A percentile compares a stretch with the other conserved stretches of the same genome.
Conservation (phyloP, 1,140 invertebrate species). For the Neodiprion virginianus region DNA sequence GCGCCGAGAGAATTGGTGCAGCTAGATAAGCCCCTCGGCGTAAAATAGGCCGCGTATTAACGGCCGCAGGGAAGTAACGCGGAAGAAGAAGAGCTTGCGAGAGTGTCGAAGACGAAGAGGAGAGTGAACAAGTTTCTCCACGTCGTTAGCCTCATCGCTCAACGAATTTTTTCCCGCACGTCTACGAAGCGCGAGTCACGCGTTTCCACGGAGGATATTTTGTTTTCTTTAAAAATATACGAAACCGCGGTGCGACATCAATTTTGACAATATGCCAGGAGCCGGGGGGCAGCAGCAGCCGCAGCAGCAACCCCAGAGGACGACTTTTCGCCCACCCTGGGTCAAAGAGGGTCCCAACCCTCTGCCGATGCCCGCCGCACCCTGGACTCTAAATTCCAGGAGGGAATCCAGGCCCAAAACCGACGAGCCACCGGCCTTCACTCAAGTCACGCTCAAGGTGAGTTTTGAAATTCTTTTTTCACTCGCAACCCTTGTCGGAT, state of each 20-base stretch:
- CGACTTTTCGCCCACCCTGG: constrained; percentile 81
- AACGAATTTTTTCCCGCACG: too few species aligned
- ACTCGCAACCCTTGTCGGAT: neutral
- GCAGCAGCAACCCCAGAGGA: constrained; percentile 58
- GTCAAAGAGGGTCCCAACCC: constrained; percentile 74
- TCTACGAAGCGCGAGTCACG: too few species aligned
- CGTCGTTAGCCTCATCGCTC: too few species aligned
- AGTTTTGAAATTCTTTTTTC: constrained; percentile 10
- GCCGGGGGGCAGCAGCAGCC: constrained; percentile 46
- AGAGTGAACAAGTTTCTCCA: too few species aligned
- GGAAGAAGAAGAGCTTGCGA: too few species aligned
- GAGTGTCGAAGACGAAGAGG: too few species aligned
- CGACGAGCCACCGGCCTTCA: constrained; percentile 54
- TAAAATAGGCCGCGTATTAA: too few species aligned
- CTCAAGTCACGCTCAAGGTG: constrained; percentile 58
- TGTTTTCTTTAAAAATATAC: too few species aligned
- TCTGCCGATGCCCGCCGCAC: constrained; percentile 63
- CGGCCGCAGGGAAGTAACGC: too few species aligned
- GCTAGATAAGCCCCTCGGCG: too few species aligned
- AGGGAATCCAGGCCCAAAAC: constrained; percentile 52
- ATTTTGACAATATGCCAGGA: constrained; percentile 47
- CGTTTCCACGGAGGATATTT: too few species aligned
- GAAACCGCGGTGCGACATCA: neutral
- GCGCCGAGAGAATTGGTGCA: too few species aligned
- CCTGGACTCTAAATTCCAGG: constrained; percentile 69